Conservation (phyloP, 1,140 invertebrate genomes). For the Nixonia krombeini region DNA sequence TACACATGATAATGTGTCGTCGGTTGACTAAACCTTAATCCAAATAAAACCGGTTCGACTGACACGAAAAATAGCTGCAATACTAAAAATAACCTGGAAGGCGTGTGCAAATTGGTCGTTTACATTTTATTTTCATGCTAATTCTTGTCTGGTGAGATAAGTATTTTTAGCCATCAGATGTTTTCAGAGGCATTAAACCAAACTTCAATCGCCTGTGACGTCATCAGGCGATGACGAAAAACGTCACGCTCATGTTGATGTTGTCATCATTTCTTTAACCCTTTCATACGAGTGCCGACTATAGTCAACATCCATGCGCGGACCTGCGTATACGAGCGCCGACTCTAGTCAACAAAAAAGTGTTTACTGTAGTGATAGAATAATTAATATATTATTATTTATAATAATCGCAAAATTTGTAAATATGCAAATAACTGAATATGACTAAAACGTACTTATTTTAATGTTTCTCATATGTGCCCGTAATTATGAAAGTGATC, state of each 20-base stretch:
- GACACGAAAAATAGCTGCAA: conserved; percentile 32
- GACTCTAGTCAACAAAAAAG: too few relatives aligned
- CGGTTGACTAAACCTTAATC: conserved; percentile 6
- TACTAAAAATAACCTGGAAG: conserved; percentile 33
- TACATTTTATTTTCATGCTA: conserved; percentile 22
- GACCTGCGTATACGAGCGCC: too few relatives aligned
- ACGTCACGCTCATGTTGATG: background rate
- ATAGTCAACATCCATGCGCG: too few relatives aligned
- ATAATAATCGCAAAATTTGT: too few relatives aligned
- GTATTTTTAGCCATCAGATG: conserved; percentile 43
- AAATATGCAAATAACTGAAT: too few relatives aligned
- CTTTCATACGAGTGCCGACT: too few relatives aligned
- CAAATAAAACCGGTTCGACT: conserved; percentile 30
- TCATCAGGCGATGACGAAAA: conserved; percentile 7
- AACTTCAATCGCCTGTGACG: conserved; percentile 27
- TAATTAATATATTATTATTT: too few relatives aligned
- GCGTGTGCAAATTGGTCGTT: conserved; percentile 36
- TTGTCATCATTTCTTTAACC: too few relatives aligned
- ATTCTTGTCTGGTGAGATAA: conserved; percentile 4
- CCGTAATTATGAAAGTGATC: too few relatives aligned
- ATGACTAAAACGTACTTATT: too few relatives aligned
- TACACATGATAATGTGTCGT: conserved; percentile 1
- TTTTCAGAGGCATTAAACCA: conserved; percentile 28
- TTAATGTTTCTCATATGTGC: too few relatives aligned
- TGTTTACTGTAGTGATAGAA: too few relatives aligned